Percentiles rank a stretch among this genome's conserved stretches.
Evolutionary conservation across 1,140 invertebrate species (phyloP).

Genomic region (Contarinia nasturtii): DNA sequence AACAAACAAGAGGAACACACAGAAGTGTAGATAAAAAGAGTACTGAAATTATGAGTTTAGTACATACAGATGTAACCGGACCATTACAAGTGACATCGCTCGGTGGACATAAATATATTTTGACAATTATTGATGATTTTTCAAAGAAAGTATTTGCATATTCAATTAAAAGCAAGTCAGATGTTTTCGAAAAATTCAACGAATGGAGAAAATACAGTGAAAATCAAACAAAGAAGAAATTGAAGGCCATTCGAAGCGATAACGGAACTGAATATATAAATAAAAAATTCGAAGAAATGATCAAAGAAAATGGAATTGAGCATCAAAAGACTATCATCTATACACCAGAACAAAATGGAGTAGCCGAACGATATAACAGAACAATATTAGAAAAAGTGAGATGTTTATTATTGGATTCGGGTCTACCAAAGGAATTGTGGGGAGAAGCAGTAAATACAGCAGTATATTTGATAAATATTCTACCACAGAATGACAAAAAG

Average conservation of each 20-base stretch:
- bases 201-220: conserved; percentile 7
- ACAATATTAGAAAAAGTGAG: not conserved
- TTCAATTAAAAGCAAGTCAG: conserved; percentile 10
- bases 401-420: not conserved
- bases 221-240: conserved; percentile 22
- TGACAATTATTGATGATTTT: conserved; percentile 23
- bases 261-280: conserved; percentile 25
- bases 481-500: conserved; percentile 7
- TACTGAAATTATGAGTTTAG: conserved; percentile 10
- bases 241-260: conserved; percentile 22
- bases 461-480: not conserved
- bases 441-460: not conserved
- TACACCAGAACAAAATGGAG: conserved; percentile 28
- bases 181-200: not conserved
- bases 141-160: conserved; percentile 21
- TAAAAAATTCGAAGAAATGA: conserved; percentile 15
- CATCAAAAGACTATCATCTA: conserved; percentile 22
- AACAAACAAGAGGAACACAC: not conserved
- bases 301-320: conserved; percentile 13
- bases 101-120: conserved; percentile 16
- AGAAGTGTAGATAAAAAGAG: not conserved
- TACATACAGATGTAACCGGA: conserved; percentile 7
- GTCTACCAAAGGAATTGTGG: not conserved
- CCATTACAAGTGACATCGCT: conserved; percentile 18
- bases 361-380: not conserved